phyloP scores from a whole-genome alignment of 2,797 vertebrate genomes.

The Parotocinclus haroldoi region DNA sequence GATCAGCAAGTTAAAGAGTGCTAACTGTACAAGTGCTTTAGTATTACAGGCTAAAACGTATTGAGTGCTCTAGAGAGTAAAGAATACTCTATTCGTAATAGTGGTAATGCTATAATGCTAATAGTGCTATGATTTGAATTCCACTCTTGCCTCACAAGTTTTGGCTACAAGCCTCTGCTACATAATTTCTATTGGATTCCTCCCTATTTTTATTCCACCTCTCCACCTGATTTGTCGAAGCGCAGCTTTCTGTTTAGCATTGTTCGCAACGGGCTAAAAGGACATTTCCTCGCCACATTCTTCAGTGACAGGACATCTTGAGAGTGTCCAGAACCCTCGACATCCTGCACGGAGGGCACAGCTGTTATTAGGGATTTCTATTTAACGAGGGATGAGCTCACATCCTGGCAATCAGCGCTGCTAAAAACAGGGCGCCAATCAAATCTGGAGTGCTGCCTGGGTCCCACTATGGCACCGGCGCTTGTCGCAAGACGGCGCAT shows the following conservation, averaged over 20 bases:
- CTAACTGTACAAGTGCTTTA: no score
- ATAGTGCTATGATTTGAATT: no score
- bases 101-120: no score
- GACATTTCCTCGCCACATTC: slow-evolving; percentile 26
- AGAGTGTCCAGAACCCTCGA: slow-evolving; percentile 42
- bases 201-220: no score
- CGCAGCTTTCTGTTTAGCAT: neutral
- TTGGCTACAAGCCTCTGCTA: no score
- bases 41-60: no score
- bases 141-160: no score
- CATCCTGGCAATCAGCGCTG: slow-evolving; percentile 82
- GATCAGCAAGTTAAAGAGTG: no score
- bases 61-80: no score
- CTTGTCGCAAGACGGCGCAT: slow-evolving; percentile 8
- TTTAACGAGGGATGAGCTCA: slow-evolving; percentile 85
- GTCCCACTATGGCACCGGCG: slow-evolving; percentile 24
- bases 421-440: slow-evolving; percentile 79
- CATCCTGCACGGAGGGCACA: slow-evolving; percentile 74
- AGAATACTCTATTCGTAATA: no score
- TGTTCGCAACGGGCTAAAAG: slow-evolving; percentile 26
- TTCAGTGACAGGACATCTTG: slow-evolving; percentile 35
- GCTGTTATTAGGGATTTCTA: slow-evolving; percentile 58
- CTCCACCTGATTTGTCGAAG: no score
- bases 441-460: slow-evolving; percentile 70
- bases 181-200: no score